These are phyloP conservation scores for Bungarus multicinctus DNA, from an alignment of 2,113 vertebrate genomes.

Conservation along the genomic window DNA sequence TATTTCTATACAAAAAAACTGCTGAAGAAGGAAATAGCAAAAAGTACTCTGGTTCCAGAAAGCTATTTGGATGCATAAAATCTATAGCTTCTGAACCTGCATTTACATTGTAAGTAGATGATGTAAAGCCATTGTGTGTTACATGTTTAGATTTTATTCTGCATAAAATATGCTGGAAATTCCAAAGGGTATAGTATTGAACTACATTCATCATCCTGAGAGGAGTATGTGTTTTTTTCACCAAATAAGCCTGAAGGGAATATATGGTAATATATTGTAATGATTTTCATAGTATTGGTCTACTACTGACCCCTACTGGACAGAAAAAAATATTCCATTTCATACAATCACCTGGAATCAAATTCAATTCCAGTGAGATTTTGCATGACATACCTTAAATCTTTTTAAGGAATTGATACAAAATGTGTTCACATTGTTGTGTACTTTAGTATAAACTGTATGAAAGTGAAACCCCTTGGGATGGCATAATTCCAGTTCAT, in stretches of 20 bases:
- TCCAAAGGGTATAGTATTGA: constrained; percentile 8
- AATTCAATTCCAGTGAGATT: background rate
- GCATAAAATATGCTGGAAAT: constrained; percentile 19
- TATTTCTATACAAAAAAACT: constrained; percentile 35
- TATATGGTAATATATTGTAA: background rate
- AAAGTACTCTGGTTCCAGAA: constrained; percentile 47
- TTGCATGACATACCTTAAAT: background rate
- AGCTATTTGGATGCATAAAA: constrained; percentile 55
- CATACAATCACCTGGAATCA: background rate
- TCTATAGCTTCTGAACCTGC: constrained; percentile 44
- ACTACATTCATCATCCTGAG: constrained; percentile 3
- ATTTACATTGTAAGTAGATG: constrained; percentile 17
- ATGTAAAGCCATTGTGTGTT: constrained; percentile 15
- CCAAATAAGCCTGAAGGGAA: background rate
- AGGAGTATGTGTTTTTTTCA: constrained; percentile 25
- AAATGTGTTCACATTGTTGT: background rate
- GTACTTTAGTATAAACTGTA: background rate
- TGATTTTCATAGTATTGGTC: background rate
- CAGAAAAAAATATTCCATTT: background rate
- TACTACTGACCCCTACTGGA: background rate
- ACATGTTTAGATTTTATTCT: constrained; percentile 35
- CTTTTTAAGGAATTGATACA: background rate
- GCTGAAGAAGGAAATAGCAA: constrained; percentile 36
- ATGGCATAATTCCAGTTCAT: background rate
- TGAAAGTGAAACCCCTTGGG: background rate